Percentiles rank a stretch among this genome's conserved stretches.
phyloP scores from a whole-genome alignment of 2,797 vertebrate genomes.

The Micropoecilia bifurca region DNA sequence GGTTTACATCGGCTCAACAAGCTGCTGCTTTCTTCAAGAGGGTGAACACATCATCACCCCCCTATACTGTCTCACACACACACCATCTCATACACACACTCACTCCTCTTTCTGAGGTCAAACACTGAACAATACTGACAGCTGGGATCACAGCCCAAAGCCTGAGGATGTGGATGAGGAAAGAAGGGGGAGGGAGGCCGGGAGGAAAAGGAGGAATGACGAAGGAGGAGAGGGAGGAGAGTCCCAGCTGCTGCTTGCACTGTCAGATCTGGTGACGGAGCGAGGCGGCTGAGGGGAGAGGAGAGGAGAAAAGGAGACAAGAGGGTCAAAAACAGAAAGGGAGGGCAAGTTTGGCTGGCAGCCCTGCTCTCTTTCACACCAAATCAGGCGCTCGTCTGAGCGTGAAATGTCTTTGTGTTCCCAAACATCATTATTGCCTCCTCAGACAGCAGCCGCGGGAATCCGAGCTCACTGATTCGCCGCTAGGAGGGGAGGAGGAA shows the following conservation, averaged over 20 bases:
- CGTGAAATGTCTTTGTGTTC: slow-evolving; percentile 86
- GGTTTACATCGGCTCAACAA: slow-evolving; percentile 78
- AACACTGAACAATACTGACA: slow-evolving; percentile 93
- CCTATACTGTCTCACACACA: slow-evolving; percentile 25
- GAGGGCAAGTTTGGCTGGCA: slow-evolving; percentile 81
- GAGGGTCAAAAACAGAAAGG: slow-evolving; percentile 52
- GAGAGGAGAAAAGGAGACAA: slow-evolving; percentile 55
- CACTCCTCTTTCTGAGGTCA: slow-evolving; percentile 80
- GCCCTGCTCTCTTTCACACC: slow-evolving; percentile 85
- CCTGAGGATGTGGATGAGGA: slow-evolving; percentile 69
- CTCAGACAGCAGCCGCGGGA: slow-evolving; percentile 81
- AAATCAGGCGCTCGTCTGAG: slow-evolving; percentile 88
- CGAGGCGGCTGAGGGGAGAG: slow-evolving; percentile 56
- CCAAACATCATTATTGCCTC: slow-evolving; percentile 86
- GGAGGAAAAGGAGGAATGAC: slow-evolving; percentile 56
- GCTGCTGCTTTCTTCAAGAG: slow-evolving; percentile 64
- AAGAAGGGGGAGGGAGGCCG: slow-evolving; percentile 30
- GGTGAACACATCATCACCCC: slow-evolving; percentile 61
- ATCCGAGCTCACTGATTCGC: slow-evolving; percentile 88
- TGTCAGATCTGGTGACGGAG: slow-evolving; percentile 76
- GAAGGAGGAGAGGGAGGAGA: slow-evolving; percentile 61
- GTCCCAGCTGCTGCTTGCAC: slow-evolving; percentile 87
- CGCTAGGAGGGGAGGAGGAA: slow-evolving; percentile 70
- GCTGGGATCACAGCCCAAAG: slow-evolving; percentile 91
- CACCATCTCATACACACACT: slow-evolving; percentile 70